Evolutionary conservation across 2,797 vertebrate genomes (phyloP).

Genomic region (Pangasius macronema): DNA sequence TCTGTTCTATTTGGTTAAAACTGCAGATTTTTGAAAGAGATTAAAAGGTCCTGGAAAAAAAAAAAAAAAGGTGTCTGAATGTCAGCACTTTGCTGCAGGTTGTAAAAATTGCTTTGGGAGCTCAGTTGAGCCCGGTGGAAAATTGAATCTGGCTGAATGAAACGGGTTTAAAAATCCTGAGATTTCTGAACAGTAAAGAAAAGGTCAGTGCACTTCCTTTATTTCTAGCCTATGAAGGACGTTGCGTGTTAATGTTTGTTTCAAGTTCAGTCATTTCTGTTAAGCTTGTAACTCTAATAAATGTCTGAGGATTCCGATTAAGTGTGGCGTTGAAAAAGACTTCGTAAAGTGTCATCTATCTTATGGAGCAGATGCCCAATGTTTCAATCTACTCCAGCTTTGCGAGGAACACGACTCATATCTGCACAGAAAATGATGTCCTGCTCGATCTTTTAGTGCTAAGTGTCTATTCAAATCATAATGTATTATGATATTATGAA

Average conservation of each 20-base stretch:
- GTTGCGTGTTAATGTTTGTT: not conserved
- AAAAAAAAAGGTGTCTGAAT: too few species aligned
- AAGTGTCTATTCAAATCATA: not conserved
- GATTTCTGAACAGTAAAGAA: not conserved
- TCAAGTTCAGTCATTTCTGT: not conserved
- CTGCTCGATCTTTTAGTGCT: not conserved
- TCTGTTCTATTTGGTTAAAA: constrained; percentile 4
- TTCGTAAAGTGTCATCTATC: not conserved
- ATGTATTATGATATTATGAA: not conserved
- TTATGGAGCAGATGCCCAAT: not conserved
- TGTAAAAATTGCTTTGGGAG: not conserved
- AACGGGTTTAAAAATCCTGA: not conserved
- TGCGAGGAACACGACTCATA: not conserved
- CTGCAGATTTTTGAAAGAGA: not conserved
- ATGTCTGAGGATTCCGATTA: too few species aligned
- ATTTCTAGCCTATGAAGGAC: not conserved
- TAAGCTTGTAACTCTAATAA: too few species aligned
- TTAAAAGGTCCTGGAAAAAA: not conserved
- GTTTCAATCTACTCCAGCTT: not conserved
- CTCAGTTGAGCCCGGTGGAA: not conserved
- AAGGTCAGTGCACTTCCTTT: not conserved
- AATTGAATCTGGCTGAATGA: not conserved
- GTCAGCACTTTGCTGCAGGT: not conserved
- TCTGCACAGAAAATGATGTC: not conserved
- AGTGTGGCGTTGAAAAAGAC: too few species aligned